Conservation (phyloP, 1,140 invertebrate genomes). For the Nixonia krombeini region DNA sequence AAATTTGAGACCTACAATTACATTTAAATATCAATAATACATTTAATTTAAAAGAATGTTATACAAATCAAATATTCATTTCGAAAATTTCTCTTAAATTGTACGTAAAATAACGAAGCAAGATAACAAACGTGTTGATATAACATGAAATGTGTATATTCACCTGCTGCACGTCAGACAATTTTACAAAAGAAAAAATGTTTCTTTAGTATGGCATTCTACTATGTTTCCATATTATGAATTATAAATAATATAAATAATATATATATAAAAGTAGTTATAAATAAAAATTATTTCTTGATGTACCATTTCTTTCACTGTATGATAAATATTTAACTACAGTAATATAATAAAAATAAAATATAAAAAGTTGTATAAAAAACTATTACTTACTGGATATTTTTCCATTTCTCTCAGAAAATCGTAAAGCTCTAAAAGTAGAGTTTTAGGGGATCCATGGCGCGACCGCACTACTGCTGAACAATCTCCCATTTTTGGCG, state of each 20-base stretch:
- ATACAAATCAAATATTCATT: too few species aligned
- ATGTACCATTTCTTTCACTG: too few species aligned
- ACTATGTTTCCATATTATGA: too few species aligned
- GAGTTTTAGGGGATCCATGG: slow-evolving; percentile 71
- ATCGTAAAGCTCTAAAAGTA: slow-evolving; percentile 75
- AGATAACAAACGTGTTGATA: slow-evolving; percentile 14
- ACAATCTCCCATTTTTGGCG: slow-evolving; percentile 82
- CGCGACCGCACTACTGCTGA: slow-evolving; percentile 76
- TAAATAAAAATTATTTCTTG: too few species aligned
- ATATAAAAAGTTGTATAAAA: slow-evolving; percentile 4
- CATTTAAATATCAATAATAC: slow-evolving; percentile 3
- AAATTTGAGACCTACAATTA: slow-evolving; percentile 73
- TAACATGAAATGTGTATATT: slow-evolving; percentile 25
- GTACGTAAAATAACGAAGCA: too few species aligned
- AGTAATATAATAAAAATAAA: slow-evolving; percentile 8
- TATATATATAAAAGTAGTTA: slow-evolving; percentile 3
- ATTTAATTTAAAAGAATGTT: neutral
- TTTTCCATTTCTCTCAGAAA: slow-evolving; percentile 80
- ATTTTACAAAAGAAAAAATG: slow-evolving; percentile 44
- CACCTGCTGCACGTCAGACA: slow-evolving; percentile 38
- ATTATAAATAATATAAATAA: neutral
- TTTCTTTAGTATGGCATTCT: slow-evolving; percentile 35
- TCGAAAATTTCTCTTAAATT: too few species aligned
- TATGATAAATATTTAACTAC: too few species aligned
- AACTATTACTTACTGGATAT: slow-evolving; percentile 73